Percentiles rank a stretch among this genome's conserved stretches.
Evolutionary conservation across 2,888 invertebrate species (phyloP).

Genomic region (Drosophila neonasuta): DNA sequence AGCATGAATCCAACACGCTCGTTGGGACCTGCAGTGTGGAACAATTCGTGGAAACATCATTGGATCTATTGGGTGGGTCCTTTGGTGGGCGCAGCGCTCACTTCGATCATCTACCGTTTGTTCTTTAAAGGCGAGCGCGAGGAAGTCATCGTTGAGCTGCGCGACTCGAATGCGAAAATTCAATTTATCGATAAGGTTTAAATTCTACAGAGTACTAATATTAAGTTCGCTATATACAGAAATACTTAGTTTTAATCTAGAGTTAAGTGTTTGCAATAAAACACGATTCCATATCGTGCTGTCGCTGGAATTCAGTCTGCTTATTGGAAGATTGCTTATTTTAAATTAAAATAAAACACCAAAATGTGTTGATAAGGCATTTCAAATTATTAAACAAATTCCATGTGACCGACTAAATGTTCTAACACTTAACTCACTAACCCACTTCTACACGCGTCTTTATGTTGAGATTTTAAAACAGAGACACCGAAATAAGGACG

Average conservation of each 20-base stretch:
- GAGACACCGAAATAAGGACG: background rate
- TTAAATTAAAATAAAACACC: background rate
- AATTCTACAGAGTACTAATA: background rate
- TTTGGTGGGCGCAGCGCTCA: conserved; percentile 80
- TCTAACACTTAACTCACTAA: background rate
- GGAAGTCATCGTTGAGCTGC: conserved; percentile 53
- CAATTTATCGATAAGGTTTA: conserved; percentile 49
- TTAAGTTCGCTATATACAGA: conserved; percentile 3
- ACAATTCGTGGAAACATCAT: conserved; percentile 86
- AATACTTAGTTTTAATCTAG: conserved; percentile 21
- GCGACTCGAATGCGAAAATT: conserved; percentile 46
- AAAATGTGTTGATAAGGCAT: background rate
- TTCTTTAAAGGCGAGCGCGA: conserved; percentile 70
- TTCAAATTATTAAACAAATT: background rate
- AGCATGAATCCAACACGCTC: conserved; percentile 88
- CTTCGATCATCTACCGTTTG: conserved; percentile 81
- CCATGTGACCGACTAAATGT: background rate
- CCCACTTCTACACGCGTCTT: background rate
- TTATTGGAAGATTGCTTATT: background rate
- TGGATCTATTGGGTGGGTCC: conserved; percentile 90
- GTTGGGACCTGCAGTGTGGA: conserved; percentile 88
- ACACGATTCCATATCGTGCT: conserved; percentile 2
- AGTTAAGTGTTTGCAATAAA: conserved; percentile 30
- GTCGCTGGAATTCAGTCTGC: background rate
- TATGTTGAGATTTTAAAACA: background rate